Conservation (phyloP, 1,140 invertebrate genomes). For the Spodoptera frugiperda region DNA sequence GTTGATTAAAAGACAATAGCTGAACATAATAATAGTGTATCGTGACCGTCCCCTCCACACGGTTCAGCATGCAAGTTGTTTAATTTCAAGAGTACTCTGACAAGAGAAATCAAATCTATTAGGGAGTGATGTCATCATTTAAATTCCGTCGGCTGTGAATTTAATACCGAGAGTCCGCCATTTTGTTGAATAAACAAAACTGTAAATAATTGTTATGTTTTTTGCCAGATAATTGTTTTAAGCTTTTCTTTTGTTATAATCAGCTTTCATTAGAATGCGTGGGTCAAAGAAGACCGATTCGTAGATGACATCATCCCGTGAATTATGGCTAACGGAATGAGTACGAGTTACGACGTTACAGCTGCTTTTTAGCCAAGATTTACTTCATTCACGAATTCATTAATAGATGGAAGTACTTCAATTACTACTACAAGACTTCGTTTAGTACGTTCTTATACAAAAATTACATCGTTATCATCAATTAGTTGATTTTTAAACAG, state of each 20-base stretch:
- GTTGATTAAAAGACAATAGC: not conserved
- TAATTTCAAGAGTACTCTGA: slow-evolving; percentile 17
- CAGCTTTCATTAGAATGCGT: not conserved
- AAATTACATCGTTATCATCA: too few relatives aligned
- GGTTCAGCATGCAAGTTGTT: slow-evolving; percentile 2
- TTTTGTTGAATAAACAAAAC: slow-evolving; percentile 10
- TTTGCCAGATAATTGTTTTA: slow-evolving; percentile 9
- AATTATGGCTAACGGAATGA: slow-evolving; percentile 3
- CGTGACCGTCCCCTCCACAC: not conserved
- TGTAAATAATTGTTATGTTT: slow-evolving; percentile 1
- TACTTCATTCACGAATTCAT: not conserved
- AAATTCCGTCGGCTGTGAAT: slow-evolving; percentile 6
- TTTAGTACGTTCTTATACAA: too few relatives aligned
- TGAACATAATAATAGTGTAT: too few relatives aligned
- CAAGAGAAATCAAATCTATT: slow-evolving; percentile 27
- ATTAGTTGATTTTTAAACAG: too few relatives aligned
- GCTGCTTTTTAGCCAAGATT: not conserved
- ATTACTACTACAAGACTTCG: not conserved
- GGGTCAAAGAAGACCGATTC: not conserved
- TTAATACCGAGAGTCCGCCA: not conserved
- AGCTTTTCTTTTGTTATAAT: not conserved
- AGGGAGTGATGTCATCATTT: slow-evolving; percentile 23
- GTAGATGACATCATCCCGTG: slow-evolving; percentile 3
- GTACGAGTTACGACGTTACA: not conserved
- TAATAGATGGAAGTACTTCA: not conserved